Conservation (phyloP, 2,888 invertebrate species). For the Synergus gifuensis region DNA sequence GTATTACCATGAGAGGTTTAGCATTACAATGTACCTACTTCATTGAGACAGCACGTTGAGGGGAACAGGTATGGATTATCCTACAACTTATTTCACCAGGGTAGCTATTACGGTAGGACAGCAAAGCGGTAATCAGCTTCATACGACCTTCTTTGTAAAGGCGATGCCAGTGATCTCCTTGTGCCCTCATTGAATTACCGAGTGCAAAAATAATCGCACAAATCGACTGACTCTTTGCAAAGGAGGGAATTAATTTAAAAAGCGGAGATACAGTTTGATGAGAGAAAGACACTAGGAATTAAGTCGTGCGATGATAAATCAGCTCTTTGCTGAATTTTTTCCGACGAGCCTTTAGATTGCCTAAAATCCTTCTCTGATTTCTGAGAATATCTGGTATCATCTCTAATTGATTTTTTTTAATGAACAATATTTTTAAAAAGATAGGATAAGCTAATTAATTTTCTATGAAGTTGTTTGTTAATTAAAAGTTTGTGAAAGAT, state of each 20-base stretch:
- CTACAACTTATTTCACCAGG: slow-evolving; percentile 48
- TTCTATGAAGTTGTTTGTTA: not conserved
- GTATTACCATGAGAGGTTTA: slow-evolving; percentile 33
- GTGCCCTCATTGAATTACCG: slow-evolving; percentile 11
- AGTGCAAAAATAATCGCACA: not conserved
- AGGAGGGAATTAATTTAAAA: not conserved
- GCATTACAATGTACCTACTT: slow-evolving; percentile 44
- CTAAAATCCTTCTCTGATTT: too few relatives aligned
- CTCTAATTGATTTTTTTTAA: not conserved
- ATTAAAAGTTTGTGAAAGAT: not conserved
- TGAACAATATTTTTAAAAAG: not conserved
- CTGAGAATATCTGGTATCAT: slow-evolving; percentile 67
- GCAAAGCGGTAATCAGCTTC: slow-evolving; percentile 49
- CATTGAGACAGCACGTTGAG: slow-evolving; percentile 52
- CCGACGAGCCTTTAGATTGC: not conserved
- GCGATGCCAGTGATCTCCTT: slow-evolving; percentile 6
- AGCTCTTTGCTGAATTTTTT: slow-evolving; percentile 13
- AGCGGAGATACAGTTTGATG: not conserved
- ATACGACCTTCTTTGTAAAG: slow-evolving; percentile 16
- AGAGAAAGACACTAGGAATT: not conserved
- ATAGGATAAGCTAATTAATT: not conserved
- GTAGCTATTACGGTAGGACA: slow-evolving; percentile 51
- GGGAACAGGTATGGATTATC: slow-evolving; percentile 54
- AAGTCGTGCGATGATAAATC: not conserved
- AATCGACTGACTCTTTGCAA: not conserved